Base-by-base conservation (phyloP, 2,888 invertebrate species). In the Polietes domitor region DNA sequence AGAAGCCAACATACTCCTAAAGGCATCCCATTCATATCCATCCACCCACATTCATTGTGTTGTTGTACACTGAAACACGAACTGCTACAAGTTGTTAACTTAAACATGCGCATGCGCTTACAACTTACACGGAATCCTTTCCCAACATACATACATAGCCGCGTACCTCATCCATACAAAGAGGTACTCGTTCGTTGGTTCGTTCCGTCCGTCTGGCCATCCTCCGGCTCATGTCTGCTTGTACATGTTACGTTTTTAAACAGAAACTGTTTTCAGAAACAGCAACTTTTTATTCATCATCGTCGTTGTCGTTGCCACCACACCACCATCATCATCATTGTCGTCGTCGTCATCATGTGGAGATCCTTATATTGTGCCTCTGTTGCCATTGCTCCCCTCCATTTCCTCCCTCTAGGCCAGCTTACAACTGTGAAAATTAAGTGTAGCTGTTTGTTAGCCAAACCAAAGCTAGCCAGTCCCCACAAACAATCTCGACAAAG, bases 31-130 rank as follows among this genome's bases (percentile, higher is more conserved):
- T 85, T 86, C 82, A 81, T 83, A 85, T 88, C 87, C 87, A 68
- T 87, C 88, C 89, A 89, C 89, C 89, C 90, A 90, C 89, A 89
- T 88, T 88, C 86, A 82, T 78, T 41, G 15, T 65, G 43, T 68
- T n/a, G 68, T 68, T 19, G 21, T 68, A 43, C 43, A 68, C 68
- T 12, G 43, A 24, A 43, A 63, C 88, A 87, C 85, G 88, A 86
- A 86, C 84, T 86, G 86, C 87, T 85, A 89, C 89, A 90, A 89
- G 89, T 90, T 90, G 90, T 90, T 90, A 89, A 89, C 88, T 87
- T 89, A 89, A 88, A 89, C 90, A 89, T 90, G 90, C 89, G 87
- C 87, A 86, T 87, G 87, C 87, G 87, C 86, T 87, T 86, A 86
- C 87, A 87, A 86, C 85, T 86, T 86, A 86, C 87, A 85, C 85